A percentile compares a stretch with the other conserved stretches of the same genome.
phyloP scores from a whole-genome alignment of 2,113 vertebrate species.

The Corapipo altera region DNA sequence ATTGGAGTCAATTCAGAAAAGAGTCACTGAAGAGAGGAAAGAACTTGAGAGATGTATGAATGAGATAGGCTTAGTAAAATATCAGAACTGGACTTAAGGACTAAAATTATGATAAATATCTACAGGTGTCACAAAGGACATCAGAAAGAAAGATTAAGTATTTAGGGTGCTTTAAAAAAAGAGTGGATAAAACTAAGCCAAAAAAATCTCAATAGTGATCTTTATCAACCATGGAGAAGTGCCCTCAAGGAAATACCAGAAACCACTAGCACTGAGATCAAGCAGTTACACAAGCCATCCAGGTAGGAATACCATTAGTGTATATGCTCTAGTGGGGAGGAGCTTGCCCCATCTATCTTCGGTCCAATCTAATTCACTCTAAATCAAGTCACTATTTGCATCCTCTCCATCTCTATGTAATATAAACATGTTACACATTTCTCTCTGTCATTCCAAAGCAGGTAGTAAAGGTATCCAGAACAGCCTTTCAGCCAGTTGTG shows the following conservation, averaged over 20 bases:
- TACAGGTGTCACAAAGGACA: background rate
- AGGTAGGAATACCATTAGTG: background rate
- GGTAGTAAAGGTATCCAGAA: background rate
- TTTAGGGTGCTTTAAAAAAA: background rate
- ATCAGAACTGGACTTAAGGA: background rate
- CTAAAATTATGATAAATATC: background rate
- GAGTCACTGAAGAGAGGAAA: background rate
- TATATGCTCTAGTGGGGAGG: rapidly evolving
- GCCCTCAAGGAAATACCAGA: background rate
- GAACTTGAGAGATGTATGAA: background rate
- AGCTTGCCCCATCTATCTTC: background rate
- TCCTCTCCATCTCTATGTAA: background rate
- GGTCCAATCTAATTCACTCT: background rate
- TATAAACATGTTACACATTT: background rate
- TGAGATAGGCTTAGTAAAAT: background rate
- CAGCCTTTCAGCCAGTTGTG: background rate
- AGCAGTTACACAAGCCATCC: background rate
- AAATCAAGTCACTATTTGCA: background rate
- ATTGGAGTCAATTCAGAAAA: background rate
- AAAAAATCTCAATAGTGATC: background rate
- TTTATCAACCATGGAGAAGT: background rate
- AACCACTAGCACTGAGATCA: background rate
- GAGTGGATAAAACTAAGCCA: background rate
- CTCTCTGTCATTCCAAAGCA: background rate
- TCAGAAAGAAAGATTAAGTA: background rate